Conservation (phyloP, 2,113 vertebrate species). For the Psophia crepitans region DNA sequence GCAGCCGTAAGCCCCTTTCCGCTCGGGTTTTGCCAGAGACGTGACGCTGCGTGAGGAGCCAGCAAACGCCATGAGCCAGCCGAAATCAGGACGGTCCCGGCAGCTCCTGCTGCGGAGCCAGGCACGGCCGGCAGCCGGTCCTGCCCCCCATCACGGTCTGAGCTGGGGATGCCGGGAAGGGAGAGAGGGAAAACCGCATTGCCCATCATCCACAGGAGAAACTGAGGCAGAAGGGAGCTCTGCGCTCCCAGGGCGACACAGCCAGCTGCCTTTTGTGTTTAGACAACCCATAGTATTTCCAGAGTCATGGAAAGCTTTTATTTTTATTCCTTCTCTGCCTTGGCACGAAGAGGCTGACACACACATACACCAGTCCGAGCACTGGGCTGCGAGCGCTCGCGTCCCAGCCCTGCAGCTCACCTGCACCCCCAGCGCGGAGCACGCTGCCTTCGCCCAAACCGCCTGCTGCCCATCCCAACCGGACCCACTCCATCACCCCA, state of each 20-base stretch:
- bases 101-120: neutral
- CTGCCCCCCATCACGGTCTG: neutral
- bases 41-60: neutral
- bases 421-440: accelerated
- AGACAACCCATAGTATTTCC: neutral
- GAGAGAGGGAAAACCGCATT: neutral
- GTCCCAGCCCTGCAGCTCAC: accelerated
- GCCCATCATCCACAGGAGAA: neutral
- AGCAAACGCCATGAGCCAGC: neutral
- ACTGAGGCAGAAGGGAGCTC: neutral
- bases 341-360: neutral
- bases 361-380: neutral
- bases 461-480: neutral
- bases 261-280: neutral
- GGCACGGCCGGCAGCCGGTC: accelerated
- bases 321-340: neutral
- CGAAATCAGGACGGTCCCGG: neutral
- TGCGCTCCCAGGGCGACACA: accelerated
- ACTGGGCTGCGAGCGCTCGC: neutral
- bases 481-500: neutral
- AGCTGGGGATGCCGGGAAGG: accelerated
- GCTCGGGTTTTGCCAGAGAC: neutral
- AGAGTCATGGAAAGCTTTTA: neutral
- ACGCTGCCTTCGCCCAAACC: neutral
- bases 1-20: neutral